phyloP scores from a whole-genome alignment of 2,888 invertebrate genomes.

The Entomobrya proxima region DNA sequence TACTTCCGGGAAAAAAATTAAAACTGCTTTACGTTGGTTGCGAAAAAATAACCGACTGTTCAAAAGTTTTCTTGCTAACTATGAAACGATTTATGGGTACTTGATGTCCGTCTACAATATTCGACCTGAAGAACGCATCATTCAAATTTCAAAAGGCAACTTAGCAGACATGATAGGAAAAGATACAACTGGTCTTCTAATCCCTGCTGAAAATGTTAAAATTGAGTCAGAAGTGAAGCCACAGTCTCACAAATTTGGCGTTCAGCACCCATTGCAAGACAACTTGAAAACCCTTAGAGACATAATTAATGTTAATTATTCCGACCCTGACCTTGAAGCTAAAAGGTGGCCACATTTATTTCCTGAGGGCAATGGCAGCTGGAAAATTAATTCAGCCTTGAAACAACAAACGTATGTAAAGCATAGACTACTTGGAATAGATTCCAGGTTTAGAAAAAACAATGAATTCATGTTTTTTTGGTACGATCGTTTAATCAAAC shows the following conservation, averaged over 20 bases:
- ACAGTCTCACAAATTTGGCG: background rate
- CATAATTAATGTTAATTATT: background rate
- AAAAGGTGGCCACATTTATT: too few species aligned
- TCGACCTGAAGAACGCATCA: background rate
- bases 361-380: conserved; percentile 32
- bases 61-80: background rate
- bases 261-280: too few species aligned
- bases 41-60: background rate
- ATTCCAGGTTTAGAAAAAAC: background rate
- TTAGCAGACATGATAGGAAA: background rate
- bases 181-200: background rate
- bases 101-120: background rate
- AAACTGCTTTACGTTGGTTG: background rate
- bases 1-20: background rate
- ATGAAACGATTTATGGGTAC: conserved; percentile 13
- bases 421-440: conserved; percentile 4
- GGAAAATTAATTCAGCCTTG: background rate
- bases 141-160: too few species aligned
- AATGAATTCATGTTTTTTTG: conserved; percentile 48
- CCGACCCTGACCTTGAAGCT: background rate
- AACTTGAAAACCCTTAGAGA: background rate
- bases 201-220: background rate
- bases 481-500: conserved; percentile 16
- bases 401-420: conserved; percentile 36
- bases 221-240: background rate